Evolutionary conservation across 2,113 vertebrate species (phyloP).

Genomic region (Mesitornis unicolor): DNA sequence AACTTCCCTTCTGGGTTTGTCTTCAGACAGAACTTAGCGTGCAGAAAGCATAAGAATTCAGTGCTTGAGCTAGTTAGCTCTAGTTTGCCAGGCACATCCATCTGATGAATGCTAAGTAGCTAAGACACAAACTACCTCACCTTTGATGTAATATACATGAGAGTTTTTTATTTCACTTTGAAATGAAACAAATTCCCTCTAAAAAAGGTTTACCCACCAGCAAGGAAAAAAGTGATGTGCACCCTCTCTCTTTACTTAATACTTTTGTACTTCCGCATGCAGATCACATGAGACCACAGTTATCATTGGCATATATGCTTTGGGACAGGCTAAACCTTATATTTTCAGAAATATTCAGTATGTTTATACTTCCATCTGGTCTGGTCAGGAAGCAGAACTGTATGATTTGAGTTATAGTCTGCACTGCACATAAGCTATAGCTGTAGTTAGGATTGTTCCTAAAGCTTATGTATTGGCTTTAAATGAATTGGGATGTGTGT

Average conservation of each 20-base stretch:
- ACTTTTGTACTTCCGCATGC: neutral
- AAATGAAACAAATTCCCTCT: neutral
- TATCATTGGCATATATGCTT: neutral
- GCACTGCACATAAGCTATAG: neutral
- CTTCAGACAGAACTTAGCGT: neutral
- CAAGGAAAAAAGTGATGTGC: neutral
- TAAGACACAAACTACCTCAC: neutral
- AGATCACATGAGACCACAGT: neutral
- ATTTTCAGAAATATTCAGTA: neutral
- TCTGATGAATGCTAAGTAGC: neutral
- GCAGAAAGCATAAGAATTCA: neutral
- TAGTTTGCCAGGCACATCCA: neutral
- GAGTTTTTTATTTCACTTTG: neutral
- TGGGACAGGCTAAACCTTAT: neutral
- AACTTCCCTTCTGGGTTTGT: neutral
- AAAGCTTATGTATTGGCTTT: neutral
- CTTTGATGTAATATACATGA: neutral
- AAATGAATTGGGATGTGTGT: neutral
- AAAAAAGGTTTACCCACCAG: neutral
- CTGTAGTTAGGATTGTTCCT: neutral
- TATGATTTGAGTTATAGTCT: neutral
- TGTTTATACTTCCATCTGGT: neutral
- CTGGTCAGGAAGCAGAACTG: neutral
- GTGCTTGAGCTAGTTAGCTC: neutral
- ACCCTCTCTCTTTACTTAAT: neutral